Evolutionary conservation across 2,888 invertebrate species (phyloP).

Genomic region (Ferrisia virgata): DNA sequence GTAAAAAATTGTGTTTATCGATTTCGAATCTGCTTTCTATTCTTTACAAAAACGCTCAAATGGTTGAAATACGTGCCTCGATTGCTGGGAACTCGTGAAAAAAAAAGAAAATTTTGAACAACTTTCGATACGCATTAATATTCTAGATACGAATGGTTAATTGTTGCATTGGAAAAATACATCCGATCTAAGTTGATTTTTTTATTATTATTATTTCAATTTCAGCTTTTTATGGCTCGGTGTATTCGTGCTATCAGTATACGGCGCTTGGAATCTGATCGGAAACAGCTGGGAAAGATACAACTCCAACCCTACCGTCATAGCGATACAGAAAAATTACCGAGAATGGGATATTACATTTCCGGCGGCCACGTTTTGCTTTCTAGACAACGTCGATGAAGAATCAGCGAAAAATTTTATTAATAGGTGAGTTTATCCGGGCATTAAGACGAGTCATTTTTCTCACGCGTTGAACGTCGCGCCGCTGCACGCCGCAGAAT

Average conservation of each 20-base stretch:
- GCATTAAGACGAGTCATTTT: background rate
- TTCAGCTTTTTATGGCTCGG: conserved; percentile 49
- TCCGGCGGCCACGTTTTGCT: conserved; percentile 61
- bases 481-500: background rate
- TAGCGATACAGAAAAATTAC: conserved; percentile 64
- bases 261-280: conserved; percentile 53
- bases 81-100: too few species aligned
- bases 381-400: conserved; percentile 50
- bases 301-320: conserved; percentile 63
- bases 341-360: conserved; percentile 61
- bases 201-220: background rate
- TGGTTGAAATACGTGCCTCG: too few species aligned
- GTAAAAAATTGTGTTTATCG: too few species aligned
- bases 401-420: conserved; percentile 52
- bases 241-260: conserved; percentile 48
- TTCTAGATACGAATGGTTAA: too few species aligned
- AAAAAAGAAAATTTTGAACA: too few species aligned
- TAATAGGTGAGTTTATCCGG: conserved; percentile 50
- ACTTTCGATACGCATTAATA: too few species aligned
- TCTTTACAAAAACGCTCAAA: too few species aligned
- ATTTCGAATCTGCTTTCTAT: too few species aligned
- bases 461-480: background rate
- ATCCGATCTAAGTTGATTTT: background rate
- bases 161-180: too few species aligned
- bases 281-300: conserved; percentile 60